Evolutionary conservation across 2,113 vertebrate genomes (phyloP).

Genomic region (Pagrus major): DNA sequence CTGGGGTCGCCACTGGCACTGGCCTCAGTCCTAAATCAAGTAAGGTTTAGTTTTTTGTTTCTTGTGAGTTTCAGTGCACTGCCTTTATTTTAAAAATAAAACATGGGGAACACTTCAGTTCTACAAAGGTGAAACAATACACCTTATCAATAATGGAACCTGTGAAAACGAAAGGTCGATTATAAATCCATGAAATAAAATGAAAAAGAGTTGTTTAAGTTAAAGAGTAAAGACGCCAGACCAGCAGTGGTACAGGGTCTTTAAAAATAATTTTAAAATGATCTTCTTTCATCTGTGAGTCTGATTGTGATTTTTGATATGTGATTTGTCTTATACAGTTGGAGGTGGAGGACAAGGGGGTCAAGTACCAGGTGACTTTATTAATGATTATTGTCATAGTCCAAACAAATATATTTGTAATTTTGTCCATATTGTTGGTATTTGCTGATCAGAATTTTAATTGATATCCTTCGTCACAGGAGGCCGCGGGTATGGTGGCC

Average conservation of each 20-base stretch:
- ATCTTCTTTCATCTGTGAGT: background rate
- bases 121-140: background rate
- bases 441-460: constrained; percentile 7
- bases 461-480: constrained; percentile 37
- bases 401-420: background rate
- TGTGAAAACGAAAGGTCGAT: background rate
- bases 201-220: background rate
- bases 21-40: constrained; percentile 90
- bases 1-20: constrained; percentile 92
- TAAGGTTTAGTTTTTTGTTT: constrained; percentile 54
- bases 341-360: constrained; percentile 65
- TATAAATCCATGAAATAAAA: background rate
- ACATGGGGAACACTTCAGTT: background rate
- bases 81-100: background rate
- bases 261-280: too few relatives aligned
- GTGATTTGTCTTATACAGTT: constrained; percentile 55
- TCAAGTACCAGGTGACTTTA: constrained; percentile 52
- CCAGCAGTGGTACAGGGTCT: too few relatives aligned
- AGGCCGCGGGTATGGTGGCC: constrained; percentile 88
- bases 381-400: constrained; percentile 3
- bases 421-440: background rate
- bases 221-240: too few relatives aligned
- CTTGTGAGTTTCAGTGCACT: background rate
- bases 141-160: too few relatives aligned
- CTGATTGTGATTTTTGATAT: constrained; percentile 27